phyloP scores from a whole-genome alignment of 1,140 invertebrate species.

The Orchesella cincta region DNA sequence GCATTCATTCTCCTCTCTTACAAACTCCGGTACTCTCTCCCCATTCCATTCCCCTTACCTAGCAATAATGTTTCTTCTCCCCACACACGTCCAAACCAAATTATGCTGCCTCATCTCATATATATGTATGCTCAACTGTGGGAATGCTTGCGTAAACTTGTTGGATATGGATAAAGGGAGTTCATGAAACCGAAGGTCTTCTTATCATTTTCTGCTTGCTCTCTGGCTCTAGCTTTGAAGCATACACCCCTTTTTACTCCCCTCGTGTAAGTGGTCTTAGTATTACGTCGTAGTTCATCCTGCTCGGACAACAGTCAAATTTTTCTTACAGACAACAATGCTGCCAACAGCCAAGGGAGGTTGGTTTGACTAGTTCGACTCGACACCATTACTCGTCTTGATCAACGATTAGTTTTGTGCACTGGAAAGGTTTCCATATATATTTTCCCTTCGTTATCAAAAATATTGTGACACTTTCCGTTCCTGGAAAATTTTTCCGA shows the following conservation, averaged over 20 bases:
- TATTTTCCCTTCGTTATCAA: no score
- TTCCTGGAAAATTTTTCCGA: no score
- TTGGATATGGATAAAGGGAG: slow-evolving; percentile 21
- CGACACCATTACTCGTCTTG: no score
- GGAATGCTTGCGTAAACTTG: neutral
- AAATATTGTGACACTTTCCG: no score
- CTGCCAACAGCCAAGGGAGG: no score
- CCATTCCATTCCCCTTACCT: slow-evolving; percentile 25
- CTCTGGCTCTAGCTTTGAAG: neutral
- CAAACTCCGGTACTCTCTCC: slow-evolving; percentile 15
- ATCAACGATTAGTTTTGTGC: no score
- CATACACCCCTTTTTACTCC: slow-evolving; percentile 14
- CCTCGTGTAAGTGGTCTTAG: slow-evolving; percentile 16
- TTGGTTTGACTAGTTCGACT: no score
- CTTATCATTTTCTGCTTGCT: neutral
- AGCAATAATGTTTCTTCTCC: neutral
- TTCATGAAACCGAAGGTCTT: slow-evolving; percentile 22
- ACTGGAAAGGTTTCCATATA: no score
- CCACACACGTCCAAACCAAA: slow-evolving; percentile 16
- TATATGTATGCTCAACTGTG: neutral
- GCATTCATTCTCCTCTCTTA: slow-evolving; percentile 2
- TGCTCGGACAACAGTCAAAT: neutral
- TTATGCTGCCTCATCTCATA: neutral
- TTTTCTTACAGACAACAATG: no score
- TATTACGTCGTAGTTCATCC: slow-evolving; percentile 14